A percentile compares a stretch with the other conserved stretches of the same genome.
Conservation (phyloP, 2,797 vertebrate genomes). For the Psittacula derbiana region DNA sequence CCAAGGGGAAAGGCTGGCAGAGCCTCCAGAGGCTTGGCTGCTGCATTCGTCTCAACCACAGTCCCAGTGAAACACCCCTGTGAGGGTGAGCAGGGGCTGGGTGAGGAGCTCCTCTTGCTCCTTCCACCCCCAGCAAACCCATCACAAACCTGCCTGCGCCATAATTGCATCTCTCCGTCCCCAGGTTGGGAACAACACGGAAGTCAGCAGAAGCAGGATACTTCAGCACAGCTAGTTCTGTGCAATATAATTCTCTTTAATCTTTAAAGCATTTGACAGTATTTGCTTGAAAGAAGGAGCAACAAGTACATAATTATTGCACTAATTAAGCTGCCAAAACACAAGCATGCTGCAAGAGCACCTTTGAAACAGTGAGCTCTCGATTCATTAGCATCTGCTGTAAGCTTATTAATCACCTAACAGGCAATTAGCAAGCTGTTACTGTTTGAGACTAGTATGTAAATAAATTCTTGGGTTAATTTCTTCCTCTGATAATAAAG, state of each 20-base stretch:
- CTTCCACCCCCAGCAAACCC: background rate
- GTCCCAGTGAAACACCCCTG: fast-evolving
- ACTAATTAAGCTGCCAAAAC: constrained; percentile 96
- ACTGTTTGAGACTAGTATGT: constrained; percentile 97
- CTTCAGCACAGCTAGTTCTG: constrained; percentile 80
- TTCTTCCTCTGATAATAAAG: constrained; percentile 99
- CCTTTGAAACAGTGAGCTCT: constrained; percentile 95
- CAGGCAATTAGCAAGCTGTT: constrained; percentile 99
- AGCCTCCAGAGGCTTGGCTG: background rate
- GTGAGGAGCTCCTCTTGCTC: background rate
- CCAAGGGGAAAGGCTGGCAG: fast-evolving
- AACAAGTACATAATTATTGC: constrained; percentile 97
- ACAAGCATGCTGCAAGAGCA: constrained; percentile 90
- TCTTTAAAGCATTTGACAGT: constrained; percentile 93
- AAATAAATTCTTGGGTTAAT: constrained; percentile 99
- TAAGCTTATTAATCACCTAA: constrained; percentile 99
- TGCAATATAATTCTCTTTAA: constrained; percentile 86
- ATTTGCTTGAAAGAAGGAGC: constrained; percentile 94
- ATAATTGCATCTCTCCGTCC: fast-evolving
- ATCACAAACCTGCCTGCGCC: fast-evolving
- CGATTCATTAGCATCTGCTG: constrained; percentile 98
- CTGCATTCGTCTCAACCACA: fast-evolving
- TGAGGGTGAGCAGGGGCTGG: fast-evolving
- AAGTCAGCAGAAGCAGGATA: constrained; percentile 56
- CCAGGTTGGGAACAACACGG: background rate